Percentiles rank a stretch among this genome's conserved stretches.
Conservation (phyloP, 2,113 vertebrate genomes). For the Chroicocephalus ridibundus region DNA sequence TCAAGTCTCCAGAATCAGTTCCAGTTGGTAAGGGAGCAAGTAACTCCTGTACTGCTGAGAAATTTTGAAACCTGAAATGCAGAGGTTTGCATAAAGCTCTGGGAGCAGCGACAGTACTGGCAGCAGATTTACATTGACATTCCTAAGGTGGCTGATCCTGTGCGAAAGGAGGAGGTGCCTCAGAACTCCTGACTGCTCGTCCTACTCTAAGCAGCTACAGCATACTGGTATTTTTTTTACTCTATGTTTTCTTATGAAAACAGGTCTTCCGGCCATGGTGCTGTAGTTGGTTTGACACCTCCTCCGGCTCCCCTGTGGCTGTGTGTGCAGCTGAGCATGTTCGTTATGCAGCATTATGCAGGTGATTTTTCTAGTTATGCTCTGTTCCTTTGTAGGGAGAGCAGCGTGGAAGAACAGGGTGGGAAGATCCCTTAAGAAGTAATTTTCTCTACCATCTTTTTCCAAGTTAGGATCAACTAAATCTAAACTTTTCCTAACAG, state of each 20-base stretch:
- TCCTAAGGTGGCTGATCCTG: background rate
- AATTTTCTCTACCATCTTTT: background rate
- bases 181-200: background rate
- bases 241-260: background rate
- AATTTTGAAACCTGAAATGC: background rate
- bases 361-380: background rate
- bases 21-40: background rate
- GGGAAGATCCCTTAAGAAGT: background rate
- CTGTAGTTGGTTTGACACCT: background rate
- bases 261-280: background rate
- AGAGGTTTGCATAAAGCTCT: background rate
- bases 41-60: background rate
- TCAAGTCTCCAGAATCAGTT: background rate
- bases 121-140: background rate
- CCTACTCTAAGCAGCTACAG: background rate
- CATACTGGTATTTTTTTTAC: background rate
- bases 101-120: too few relatives aligned
- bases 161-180: background rate
- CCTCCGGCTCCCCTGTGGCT: background rate
- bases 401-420: background rate
- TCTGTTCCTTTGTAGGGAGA: background rate
- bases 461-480: background rate
- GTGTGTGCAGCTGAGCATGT: background rate
- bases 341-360: background rate
- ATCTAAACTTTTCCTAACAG: background rate